A percentile compares a stretch with the other conserved stretches of the same genome.
These are phyloP conservation scores for Nineta flava DNA, from an alignment of 2,888 invertebrate species.

Conservation along the genomic window DNA sequence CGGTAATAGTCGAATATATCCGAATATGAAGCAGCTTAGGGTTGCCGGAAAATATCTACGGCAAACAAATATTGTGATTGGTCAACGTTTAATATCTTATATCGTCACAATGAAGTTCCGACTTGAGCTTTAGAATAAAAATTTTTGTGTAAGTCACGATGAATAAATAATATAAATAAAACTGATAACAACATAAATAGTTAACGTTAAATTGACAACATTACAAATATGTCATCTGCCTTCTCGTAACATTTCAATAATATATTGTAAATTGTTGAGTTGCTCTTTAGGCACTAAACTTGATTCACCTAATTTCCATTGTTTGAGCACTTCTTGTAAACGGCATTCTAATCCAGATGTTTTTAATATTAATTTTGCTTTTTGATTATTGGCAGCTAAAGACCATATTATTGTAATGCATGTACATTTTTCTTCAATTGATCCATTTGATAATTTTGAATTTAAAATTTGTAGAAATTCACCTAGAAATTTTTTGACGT, in stretches of 20 bases:
- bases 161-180: slow-evolving; percentile 3
- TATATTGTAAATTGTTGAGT: slow-evolving; percentile 21
- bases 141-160: not conserved
- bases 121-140: no score
- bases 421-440: slow-evolving; percentile 28
- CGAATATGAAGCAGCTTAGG: no score
- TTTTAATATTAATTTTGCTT: slow-evolving; percentile 39
- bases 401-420: slow-evolving; percentile 45
- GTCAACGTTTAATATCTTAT: no score
- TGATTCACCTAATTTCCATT: slow-evolving; percentile 22
- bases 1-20: no score
- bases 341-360: slow-evolving; percentile 30
- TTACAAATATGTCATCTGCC: slow-evolving; percentile 7
- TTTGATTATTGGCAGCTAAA: slow-evolving; percentile 50
- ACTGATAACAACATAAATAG: slow-evolving; percentile 2
- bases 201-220: slow-evolving; percentile 2
- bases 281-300: slow-evolving; percentile 18
- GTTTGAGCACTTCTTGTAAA: slow-evolving; percentile 30
- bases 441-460: slow-evolving; percentile 27
- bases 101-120: no score
- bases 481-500: no score
- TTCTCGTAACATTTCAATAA: slow-evolving; percentile 21
- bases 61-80: no score
- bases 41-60: no score
- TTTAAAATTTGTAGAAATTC: slow-evolving; percentile 32